These are phyloP conservation scores for Pleuronectes platessa DNA, from an alignment of 2,113 vertebrate genomes.

Conservation along the genomic window DNA sequence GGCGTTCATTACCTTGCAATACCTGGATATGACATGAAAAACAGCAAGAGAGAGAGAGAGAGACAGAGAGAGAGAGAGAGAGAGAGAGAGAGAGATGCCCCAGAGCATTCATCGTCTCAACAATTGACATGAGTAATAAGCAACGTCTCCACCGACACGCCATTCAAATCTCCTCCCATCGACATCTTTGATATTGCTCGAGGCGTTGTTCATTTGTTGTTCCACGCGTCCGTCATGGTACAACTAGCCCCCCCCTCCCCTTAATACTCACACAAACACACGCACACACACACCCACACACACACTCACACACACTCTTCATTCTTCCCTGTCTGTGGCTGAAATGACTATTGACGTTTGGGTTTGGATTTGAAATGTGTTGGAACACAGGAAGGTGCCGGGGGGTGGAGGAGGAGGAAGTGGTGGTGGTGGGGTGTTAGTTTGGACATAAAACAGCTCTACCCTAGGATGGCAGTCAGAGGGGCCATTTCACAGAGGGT, in stretches of 20 bases:
- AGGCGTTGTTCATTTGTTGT: conserved; percentile 72
- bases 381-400: conserved; percentile 34
- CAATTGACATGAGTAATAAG: conserved; percentile 74
- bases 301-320: conserved; percentile 24
- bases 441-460: conserved; percentile 53
- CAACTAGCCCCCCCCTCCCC: conserved; percentile 12
- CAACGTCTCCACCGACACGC: conserved; percentile 56
- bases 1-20: conserved; percentile 62
- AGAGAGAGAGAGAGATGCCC: conserved; percentile 55
- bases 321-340: conserved; percentile 57
- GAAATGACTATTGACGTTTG: conserved; percentile 76
- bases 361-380: conserved; percentile 74
- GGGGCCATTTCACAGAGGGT: conserved; percentile 38
- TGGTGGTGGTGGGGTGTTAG: conserved; percentile 23
- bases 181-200: conserved; percentile 72
- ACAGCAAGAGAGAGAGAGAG: conserved; percentile 12
- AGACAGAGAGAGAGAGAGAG: conserved; percentile 33
- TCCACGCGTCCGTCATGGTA: conserved; percentile 60
- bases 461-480: conserved; percentile 37
- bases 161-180: conserved; percentile 71
- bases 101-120: conserved; percentile 61
- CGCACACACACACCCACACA: not conserved
- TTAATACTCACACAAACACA: too few species aligned
- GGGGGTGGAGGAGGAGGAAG: not conserved
- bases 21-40: conserved; percentile 59